These are phyloP conservation scores for Xiphophorus birchmanni DNA, from an alignment of 2,797 vertebrate genomes.

Conservation along the genomic window DNA sequence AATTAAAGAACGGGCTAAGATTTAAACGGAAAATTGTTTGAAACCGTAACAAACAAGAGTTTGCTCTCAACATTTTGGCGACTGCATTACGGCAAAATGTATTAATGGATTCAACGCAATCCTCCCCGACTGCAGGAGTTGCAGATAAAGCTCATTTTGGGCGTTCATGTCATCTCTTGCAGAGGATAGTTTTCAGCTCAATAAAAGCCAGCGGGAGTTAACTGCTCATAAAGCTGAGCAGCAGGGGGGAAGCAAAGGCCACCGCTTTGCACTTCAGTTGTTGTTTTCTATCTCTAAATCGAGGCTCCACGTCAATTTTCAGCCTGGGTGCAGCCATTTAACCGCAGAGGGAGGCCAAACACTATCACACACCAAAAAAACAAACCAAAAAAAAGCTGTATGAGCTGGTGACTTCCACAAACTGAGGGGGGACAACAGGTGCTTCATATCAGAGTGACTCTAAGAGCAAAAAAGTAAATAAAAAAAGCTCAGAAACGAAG, in stretches of 20 bases:
- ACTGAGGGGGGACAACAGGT: constrained; percentile 20
- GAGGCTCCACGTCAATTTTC: constrained; percentile 43
- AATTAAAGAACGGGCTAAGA: background rate
- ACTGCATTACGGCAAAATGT: background rate
- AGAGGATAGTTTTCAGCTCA: constrained; percentile 39
- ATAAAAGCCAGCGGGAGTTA: constrained; percentile 59
- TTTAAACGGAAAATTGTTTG: background rate
- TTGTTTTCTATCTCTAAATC: constrained; percentile 49
- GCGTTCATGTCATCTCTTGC: constrained; percentile 40
- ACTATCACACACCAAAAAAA: constrained; percentile 18
- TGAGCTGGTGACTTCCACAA: constrained; percentile 19
- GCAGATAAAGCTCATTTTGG: constrained; percentile 21
- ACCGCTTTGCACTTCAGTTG: constrained; percentile 34
- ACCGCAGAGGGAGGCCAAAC: constrained; percentile 51
- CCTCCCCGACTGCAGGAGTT: background rate
- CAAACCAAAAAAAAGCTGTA: constrained; percentile 14
- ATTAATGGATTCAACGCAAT: background rate
- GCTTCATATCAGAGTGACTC: background rate
- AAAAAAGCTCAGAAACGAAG: background rate
- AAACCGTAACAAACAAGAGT: background rate
- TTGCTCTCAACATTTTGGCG: background rate
- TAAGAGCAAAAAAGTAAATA: background rate
- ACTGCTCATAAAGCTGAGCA: constrained; percentile 49
- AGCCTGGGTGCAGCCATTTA: constrained; percentile 29
- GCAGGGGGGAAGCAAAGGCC: constrained; percentile 36